Conservation (phyloP, 2,888 invertebrate species). For the Lissocephala sabroskyi region DNA sequence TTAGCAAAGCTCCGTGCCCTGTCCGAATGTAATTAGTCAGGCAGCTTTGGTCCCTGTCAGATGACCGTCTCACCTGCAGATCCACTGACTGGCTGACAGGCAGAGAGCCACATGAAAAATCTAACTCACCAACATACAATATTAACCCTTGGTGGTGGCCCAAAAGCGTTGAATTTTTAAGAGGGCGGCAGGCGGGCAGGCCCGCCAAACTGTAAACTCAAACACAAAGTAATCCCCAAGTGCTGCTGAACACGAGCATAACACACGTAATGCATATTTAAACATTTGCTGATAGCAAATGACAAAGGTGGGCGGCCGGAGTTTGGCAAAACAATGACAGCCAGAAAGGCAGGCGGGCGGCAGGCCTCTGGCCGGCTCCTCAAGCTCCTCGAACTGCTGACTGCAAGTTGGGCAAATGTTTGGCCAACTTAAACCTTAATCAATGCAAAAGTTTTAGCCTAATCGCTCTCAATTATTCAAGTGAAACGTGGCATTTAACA, state of each 20-base stretch:
- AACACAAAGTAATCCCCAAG: slow-evolving; percentile 50
- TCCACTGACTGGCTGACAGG: too few relatives aligned
- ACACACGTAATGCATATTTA: slow-evolving; percentile 66
- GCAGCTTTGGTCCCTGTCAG: too few relatives aligned
- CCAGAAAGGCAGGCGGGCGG: neutral
- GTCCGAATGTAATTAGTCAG: neutral
- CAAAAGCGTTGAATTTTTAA: slow-evolving; percentile 42
- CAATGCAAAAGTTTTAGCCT: slow-evolving; percentile 70
- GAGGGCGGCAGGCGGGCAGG: too few relatives aligned
- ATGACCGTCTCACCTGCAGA: too few relatives aligned
- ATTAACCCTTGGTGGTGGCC: slow-evolving; percentile 12
- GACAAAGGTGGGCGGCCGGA: slow-evolving; percentile 51
- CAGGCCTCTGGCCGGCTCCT: too few relatives aligned
- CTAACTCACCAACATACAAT: too few relatives aligned
- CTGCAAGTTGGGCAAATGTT: slow-evolving; percentile 55
- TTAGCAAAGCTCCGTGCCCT: neutral
- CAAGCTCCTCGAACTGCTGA: too few relatives aligned
- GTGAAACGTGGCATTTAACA: slow-evolving; percentile 70
- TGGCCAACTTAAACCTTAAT: slow-evolving; percentile 65
- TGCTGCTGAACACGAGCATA: slow-evolving; percentile 62
- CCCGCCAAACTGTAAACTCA: slow-evolving; percentile 5
- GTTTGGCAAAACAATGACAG: neutral
- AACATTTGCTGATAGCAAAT: slow-evolving; percentile 66
- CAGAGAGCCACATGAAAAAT: too few relatives aligned
- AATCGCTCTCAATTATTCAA: slow-evolving; percentile 71